phyloP scores from a whole-genome alignment of 2,888 invertebrate genomes.

The Eueremaeus valkanovi region DNA sequence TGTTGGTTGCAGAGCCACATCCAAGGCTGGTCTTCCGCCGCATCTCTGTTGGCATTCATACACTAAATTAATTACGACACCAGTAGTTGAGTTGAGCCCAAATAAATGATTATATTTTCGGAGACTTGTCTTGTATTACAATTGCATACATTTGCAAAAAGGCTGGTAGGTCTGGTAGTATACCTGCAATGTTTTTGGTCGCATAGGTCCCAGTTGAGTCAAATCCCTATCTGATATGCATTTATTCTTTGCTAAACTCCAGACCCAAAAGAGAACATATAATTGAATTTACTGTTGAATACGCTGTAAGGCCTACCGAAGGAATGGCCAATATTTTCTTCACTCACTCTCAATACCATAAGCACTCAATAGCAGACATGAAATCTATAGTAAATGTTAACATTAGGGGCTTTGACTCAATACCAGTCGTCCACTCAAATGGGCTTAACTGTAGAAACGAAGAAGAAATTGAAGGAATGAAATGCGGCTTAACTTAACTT shows the following conservation, averaged over 20 bases:
- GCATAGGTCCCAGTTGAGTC: not conserved
- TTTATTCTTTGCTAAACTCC: not conserved
- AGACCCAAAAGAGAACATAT: not conserved
- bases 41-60: too few species aligned
- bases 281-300: conserved; percentile 6
- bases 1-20: too few species aligned
- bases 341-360: not conserved
- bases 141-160: too few species aligned
- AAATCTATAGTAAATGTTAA: not conserved
- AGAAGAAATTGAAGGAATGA: not conserved
- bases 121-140: too few species aligned
- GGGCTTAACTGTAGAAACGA: not conserved
- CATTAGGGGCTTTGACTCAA: not conserved
- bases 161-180: too few species aligned
- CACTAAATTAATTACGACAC: too few species aligned
- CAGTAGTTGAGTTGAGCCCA: too few species aligned
- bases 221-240: conserved; percentile 2
- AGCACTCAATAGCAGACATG: not conserved
- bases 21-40: too few species aligned
- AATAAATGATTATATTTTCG: too few species aligned
- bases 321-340: not conserved
- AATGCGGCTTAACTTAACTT: conserved; percentile 17
- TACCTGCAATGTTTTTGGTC: not conserved
- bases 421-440: not conserved
- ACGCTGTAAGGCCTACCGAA: conserved; percentile 5